Evolutionary conservation across 2,888 invertebrate species (phyloP).

Genomic region (Machimus atricapillus): DNA sequence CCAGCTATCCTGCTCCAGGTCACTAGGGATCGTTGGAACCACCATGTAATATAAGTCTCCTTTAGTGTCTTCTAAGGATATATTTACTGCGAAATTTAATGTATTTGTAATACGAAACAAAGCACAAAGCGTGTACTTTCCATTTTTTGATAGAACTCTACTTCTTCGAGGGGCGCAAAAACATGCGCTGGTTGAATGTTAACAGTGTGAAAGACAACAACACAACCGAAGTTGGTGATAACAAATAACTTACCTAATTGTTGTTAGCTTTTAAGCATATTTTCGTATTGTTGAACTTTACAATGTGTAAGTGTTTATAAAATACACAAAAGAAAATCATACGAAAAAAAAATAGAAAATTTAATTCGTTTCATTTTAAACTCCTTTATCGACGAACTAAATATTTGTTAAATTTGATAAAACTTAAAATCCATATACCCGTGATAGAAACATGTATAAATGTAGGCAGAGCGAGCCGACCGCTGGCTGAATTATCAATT

Average conservation of each 20-base stretch:
- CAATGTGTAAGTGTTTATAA: conserved; percentile 23
- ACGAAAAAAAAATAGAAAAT: not conserved
- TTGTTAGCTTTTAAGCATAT: conserved; percentile 32
- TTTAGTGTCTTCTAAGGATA: conserved; percentile 10
- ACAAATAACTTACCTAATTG: conserved; percentile 19
- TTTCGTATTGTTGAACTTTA: conserved; percentile 32
- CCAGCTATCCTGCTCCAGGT: conserved; percentile 37
- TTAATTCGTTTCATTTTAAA: not conserved
- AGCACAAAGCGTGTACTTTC: not conserved
- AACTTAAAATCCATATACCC: not conserved
- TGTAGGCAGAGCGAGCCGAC: too few relatives aligned
- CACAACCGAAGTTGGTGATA: conserved; percentile 13
- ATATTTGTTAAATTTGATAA: not conserved
- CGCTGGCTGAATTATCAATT: too few relatives aligned
- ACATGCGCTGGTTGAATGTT: not conserved
- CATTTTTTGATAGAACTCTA: conserved; percentile 11
- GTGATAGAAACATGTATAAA: too few relatives aligned
- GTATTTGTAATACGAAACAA: conserved; percentile 5
- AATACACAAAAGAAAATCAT: not conserved
- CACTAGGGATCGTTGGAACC: not conserved
- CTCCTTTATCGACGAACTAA: not conserved
- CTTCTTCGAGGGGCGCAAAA: not conserved
- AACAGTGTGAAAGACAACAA: not conserved
- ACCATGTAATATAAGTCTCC: not conserved
- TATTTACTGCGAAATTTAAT: not conserved